Percentiles rank a stretch among this genome's conserved stretches.
Conservation (phyloP, 53 echinoderm and acorn worm genomes). For the Luidia sarsii region DNA sequence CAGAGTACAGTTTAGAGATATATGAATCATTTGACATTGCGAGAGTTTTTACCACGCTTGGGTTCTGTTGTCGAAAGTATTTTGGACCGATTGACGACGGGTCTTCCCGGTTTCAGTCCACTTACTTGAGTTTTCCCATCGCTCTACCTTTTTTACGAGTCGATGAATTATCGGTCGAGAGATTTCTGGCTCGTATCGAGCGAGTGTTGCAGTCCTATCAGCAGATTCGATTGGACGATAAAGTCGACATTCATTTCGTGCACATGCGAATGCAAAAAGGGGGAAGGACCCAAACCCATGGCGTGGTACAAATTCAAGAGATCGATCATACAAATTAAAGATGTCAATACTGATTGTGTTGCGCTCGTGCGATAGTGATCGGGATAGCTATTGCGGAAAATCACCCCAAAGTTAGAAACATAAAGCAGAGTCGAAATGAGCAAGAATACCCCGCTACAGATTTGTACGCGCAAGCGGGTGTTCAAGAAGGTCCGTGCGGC, state of each 20-base stretch:
- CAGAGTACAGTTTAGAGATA: conserved; percentile 10
- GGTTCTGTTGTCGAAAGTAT: conserved; percentile 4
- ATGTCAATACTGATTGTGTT: conserved; percentile 49
- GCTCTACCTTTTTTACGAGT: conserved; percentile 1
- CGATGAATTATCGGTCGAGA: conserved; percentile 14
- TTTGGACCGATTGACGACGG: not conserved
- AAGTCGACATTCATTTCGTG: conserved; percentile 24
- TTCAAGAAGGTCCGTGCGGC: conserved; percentile 55
- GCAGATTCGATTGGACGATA: conserved; percentile 2
- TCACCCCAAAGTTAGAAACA: conserved; percentile 31
- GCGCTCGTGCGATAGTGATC: conserved; percentile 65
- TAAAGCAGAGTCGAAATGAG: not conserved
- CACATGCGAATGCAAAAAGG: conserved; percentile 23
- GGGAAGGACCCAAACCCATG: conserved; percentile 16
- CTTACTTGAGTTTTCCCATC: not conserved
- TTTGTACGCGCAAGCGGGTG: conserved; percentile 45
- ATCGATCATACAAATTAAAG: conserved; percentile 50
- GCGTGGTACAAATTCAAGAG: not conserved
- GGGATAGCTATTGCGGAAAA: conserved; percentile 54
- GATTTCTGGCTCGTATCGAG: conserved; percentile 26
- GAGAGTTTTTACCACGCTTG: conserved; percentile 26
- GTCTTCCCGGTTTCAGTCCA: conserved; percentile 22
- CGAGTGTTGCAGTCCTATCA: conserved; percentile 22
- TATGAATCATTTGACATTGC: not conserved
- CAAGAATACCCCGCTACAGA: conserved; percentile 38